Evolutionary conservation across 1,140 invertebrate species (phyloP), one percentile per base, ranked within the genome.

Genomic region (Polyergus mexicanus): DNA sequence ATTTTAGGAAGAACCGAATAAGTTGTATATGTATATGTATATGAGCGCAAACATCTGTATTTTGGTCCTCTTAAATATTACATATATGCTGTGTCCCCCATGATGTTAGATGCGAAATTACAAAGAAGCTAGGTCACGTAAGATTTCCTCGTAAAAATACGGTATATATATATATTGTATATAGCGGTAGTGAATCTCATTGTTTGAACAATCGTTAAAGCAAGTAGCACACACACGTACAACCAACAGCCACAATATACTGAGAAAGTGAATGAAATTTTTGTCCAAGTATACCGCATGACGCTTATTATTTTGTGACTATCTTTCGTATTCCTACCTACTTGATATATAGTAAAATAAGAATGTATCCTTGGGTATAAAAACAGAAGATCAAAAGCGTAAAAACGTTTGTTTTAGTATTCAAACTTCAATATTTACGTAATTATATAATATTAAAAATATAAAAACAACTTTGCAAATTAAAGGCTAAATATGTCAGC

Each of bases 221-320:
- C 19, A 35, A 28, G 66, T 19, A 28, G 35, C 16, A 19, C 47
- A 51, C 47, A 51, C 47, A 51, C 11, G 10, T 4, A 47, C 16
- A 51, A 51, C 16, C 4, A 71, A 71, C 66, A 44, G 25, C 35
- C 11, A 16, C 62, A 66, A 51, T 78, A 28, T 69, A 78, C 28
- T 66, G n/a, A 65, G 41, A 66, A 78, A 32, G 28, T 78, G 28
- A 66, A 66, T 78, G 62, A 78, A 78, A 66, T 54, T 78, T 54
- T 13, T 68, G 1, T 8, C 44, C 25, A 51, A 32, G 32, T 78
- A 54, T 32, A 68, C 32, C 44, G 51, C 7, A 28, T 66, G 22
- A 16, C 35, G 7, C 63, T 68, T 66, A 66, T 78, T 22, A 54
- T 68, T 62, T 7, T n/a, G 60, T 51, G 11, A 19, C 38, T 32